A percentile compares a stretch with the other conserved stretches of the same genome.
These are phyloP conservation scores for Chiloscyllium plagiosum DNA, from an alignment of 2,113 vertebrate species.

Conservation along the genomic window DNA sequence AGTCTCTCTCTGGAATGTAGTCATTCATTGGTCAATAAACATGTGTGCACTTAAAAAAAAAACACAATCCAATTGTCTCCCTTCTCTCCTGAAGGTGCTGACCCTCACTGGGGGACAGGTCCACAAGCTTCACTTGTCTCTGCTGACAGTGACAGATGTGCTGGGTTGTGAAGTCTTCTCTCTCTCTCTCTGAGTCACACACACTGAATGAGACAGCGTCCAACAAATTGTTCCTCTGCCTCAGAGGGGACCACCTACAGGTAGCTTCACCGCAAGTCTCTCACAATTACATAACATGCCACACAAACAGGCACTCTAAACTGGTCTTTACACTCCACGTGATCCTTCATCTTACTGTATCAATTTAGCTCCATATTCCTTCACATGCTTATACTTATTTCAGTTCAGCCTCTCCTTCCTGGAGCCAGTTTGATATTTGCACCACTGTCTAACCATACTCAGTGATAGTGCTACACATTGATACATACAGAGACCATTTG, in stretches of 20 bases:
- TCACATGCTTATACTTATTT: background rate
- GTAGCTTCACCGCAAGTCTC: background rate
- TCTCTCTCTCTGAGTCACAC: background rate
- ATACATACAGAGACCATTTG: constrained; percentile 29
- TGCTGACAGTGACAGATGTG: background rate
- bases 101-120: background rate
- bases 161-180: background rate
- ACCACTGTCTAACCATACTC: background rate
- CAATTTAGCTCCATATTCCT: background rate
- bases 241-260: background rate
- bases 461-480: background rate
- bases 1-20: constrained; percentile 54
- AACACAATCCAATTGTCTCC: background rate
- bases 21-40: background rate
- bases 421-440: background rate
- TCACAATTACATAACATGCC: background rate
- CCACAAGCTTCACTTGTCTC: no score
- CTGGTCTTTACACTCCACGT: background rate
- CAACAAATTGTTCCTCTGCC: background rate
- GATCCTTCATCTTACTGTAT: background rate
- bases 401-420: background rate
- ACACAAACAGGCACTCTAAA: background rate
- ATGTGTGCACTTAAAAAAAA: no score
- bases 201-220: background rate
- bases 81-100: background rate